phyloP scores from a whole-genome alignment of 1,140 invertebrate species.

The Pogonomyrmex barbatus region DNA sequence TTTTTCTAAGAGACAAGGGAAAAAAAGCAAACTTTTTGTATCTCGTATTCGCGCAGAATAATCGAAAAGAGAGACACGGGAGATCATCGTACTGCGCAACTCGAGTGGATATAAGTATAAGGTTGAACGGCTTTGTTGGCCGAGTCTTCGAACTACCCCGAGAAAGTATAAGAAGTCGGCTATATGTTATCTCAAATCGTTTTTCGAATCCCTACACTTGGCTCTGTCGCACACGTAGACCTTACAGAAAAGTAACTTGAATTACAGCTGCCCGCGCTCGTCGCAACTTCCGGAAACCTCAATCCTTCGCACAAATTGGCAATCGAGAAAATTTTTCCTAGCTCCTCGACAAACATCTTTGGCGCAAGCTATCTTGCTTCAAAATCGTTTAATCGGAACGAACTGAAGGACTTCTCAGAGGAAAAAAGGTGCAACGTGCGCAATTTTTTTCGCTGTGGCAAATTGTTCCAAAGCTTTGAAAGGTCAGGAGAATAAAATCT shows the following conservation, averaged over 20 bases:
- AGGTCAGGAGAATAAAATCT: conserved; percentile 30
- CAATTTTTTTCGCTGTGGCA: not conserved
- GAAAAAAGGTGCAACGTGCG: not conserved
- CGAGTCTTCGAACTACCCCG: not conserved
- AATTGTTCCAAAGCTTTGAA: not conserved
- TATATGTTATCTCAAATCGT: not conserved
- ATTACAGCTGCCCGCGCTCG: not conserved
- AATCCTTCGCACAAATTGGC: not conserved
- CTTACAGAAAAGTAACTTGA: not conserved
- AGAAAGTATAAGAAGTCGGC: not conserved
- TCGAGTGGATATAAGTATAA: not conserved
- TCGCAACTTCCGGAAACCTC: not conserved
- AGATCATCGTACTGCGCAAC: not conserved
- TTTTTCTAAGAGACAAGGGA: not conserved
- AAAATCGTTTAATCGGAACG: not conserved
- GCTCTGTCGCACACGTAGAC: not conserved
- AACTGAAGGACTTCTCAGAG: too few species aligned
- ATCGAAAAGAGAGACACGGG: not conserved
- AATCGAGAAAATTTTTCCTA: not conserved
- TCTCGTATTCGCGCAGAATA: not conserved
- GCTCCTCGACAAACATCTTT: not conserved
- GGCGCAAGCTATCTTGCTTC: not conserved
- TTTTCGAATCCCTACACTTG: not conserved
- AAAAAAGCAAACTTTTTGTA: conserved; percentile 15
- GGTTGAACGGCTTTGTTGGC: conserved; percentile 34